Conservation (phyloP, 2,888 invertebrate species). For the Parascotia fuliginaria region DNA sequence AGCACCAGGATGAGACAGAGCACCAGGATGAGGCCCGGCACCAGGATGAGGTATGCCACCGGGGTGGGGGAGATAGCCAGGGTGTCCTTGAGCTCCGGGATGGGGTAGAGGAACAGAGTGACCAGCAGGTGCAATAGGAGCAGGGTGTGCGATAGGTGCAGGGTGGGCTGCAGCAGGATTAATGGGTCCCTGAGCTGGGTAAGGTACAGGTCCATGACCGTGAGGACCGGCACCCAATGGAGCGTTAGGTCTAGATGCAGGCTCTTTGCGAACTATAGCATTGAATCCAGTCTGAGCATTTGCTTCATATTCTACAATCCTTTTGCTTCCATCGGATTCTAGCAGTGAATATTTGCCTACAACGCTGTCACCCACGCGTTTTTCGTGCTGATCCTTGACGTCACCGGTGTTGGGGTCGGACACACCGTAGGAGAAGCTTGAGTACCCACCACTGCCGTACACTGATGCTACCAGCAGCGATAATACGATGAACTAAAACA, state of each 20-base stretch:
- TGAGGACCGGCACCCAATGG: conserved; percentile 19
- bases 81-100: conserved; percentile 7
- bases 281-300: conserved; percentile 67
- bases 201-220: conserved; percentile 42
- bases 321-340: conserved; percentile 85
- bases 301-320: conserved; percentile 85
- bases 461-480: conserved; percentile 58
- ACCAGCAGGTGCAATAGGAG: conserved; percentile 1
- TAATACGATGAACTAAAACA: conserved; percentile 65
- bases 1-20: conserved; percentile 1
- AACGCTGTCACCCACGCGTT: conserved; percentile 86
- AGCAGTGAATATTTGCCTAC: conserved; percentile 78
- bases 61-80: background rate
- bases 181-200: conserved; percentile 33
- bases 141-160: conserved; percentile 21
- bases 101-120: background rate
- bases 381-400: conserved; percentile 82
- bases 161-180: conserved; percentile 15
- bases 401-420: conserved; percentile 71
- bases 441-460: conserved; percentile 58
- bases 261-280: conserved; percentile 67
- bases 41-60: conserved; percentile 5
- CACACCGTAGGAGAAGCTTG: conserved; percentile 70
- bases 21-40: conserved; percentile 1
- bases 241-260: conserved; percentile 41